These are phyloP conservation scores for Odocoileus hemionus DNA, from an alignment of 2,113 vertebrate genomes.

Conservation along the genomic window DNA sequence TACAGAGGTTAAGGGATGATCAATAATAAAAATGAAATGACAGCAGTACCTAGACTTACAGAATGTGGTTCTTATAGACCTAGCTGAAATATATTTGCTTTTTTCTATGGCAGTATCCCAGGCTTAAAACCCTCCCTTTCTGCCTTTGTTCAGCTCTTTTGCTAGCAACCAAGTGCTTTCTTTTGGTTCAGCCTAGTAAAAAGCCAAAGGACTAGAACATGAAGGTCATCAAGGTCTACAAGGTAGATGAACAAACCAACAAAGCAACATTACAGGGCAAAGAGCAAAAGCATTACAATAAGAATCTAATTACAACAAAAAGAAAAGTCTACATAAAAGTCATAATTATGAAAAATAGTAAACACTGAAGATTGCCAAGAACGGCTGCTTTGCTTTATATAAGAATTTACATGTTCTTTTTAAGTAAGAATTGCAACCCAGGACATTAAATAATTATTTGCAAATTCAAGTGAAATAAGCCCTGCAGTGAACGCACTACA, in stretches of 20 bases:
- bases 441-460: neutral
- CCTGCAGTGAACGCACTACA: neutral
- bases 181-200: slow-evolving; percentile 64
- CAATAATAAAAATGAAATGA: neutral
- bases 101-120: slow-evolving; percentile 36
- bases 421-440: neutral
- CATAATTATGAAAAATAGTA: slow-evolving; percentile 52
- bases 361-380: neutral
- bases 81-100: slow-evolving; percentile 41
- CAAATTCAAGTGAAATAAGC: neutral
- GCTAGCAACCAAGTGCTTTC: slow-evolving; percentile 64
- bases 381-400: neutral
- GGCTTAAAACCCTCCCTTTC: slow-evolving; percentile 11
- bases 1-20: neutral
- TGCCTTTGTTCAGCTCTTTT: slow-evolving; percentile 67
- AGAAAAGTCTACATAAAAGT: neutral
- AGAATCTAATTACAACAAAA: slow-evolving; percentile 57
- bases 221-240: slow-evolving; percentile 66
- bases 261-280: slow-evolving; percentile 70
- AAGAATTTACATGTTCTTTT: neutral
- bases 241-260: slow-evolving; percentile 64
- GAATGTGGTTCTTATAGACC: neutral
- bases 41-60: neutral
- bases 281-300: slow-evolving; percentile 63
- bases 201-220: slow-evolving; percentile 65